phyloP scores from a whole-genome alignment of 1,140 invertebrate species.

The Reticulitermes speratus region DNA sequence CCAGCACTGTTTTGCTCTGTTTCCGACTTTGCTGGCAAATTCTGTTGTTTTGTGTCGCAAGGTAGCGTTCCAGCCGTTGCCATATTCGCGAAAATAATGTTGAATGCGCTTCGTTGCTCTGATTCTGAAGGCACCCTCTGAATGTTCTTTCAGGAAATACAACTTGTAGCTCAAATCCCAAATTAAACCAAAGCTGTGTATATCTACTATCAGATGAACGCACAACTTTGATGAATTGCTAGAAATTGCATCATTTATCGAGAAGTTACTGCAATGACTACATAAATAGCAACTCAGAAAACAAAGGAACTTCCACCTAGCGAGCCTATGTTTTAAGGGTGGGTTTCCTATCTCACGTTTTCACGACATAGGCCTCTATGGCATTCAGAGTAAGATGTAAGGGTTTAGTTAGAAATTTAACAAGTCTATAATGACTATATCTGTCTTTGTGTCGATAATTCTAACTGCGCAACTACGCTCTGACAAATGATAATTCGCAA shows the following conservation, averaged over 20 bases:
- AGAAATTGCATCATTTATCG: neutral
- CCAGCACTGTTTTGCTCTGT: too few species aligned
- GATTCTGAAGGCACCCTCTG: neutral
- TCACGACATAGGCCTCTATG: neutral
- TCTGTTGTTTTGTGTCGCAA: too few species aligned
- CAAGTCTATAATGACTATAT: constrained; percentile 17
- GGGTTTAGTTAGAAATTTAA: neutral
- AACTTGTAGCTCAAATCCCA: constrained; percentile 6
- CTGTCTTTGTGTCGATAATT: constrained; percentile 7
- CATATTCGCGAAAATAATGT: neutral
- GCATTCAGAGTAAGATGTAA: neutral
- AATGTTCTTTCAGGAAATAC: neutral
- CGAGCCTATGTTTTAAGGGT: neutral
- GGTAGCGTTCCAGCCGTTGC: too few species aligned
- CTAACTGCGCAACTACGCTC: neutral
- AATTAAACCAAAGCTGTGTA: neutral
- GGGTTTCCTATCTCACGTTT: neutral
- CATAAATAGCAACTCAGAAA: neutral
- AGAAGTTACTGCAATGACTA: neutral
- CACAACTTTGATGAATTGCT: constrained; percentile 10
- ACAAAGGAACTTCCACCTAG: neutral
- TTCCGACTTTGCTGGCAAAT: too few species aligned
- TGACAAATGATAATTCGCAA: neutral
- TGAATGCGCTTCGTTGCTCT: neutral
- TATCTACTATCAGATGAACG: neutral